Base-by-base conservation (phyloP, 1,140 invertebrate species). In the Mercenaria mercenaria region DNA sequence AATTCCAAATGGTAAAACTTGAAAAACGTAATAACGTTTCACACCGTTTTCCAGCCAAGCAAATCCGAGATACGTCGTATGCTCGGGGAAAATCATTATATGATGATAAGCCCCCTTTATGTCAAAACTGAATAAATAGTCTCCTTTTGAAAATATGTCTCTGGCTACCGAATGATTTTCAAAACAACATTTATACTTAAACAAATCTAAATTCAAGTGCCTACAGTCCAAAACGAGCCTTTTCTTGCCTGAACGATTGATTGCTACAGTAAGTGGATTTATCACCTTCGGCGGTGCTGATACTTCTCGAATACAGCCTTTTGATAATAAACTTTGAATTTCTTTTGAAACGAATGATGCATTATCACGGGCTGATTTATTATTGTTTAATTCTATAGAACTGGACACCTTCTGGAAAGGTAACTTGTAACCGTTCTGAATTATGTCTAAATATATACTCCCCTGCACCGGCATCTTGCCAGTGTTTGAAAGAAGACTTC, bases 381-480 rank as follows among this genome's bases (percentile, higher is more conserved):
- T 84, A 39, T 84, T 84, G n/a, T 32, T 23, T 47, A 84, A 29
- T 64, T 56, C 47, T 18, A 69, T 34, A 34, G 61, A 69, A 56
- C 61, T 15, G 64, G 82, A 8, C 23, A 20, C 20, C 39, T 20
- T 67, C 13, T 69, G 43, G 32, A 84, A 84, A 15, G 82, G 82
- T 84, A 84, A 47, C 32, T 84, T 72, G 29, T 84, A 84, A 26
- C 82, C 82, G n/a, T 72, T 37, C 20, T 23, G n/a, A 41, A 69
- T n/a, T n/a, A 84, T 37, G 26, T 84, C 82, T 69, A 84, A 72
- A 84, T 72, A 77, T 43, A 84, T 84, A 72, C n/a, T 69, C 82
- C 23, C 43, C 11, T 0, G 82, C 59, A 43, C 64, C 82, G 10
- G 64, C 82, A 26, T 39, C 82, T 39, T 56, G 23, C 79, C 79